phyloP scores from a whole-genome alignment of 2,888 invertebrate species.

The Julus scanicus region DNA sequence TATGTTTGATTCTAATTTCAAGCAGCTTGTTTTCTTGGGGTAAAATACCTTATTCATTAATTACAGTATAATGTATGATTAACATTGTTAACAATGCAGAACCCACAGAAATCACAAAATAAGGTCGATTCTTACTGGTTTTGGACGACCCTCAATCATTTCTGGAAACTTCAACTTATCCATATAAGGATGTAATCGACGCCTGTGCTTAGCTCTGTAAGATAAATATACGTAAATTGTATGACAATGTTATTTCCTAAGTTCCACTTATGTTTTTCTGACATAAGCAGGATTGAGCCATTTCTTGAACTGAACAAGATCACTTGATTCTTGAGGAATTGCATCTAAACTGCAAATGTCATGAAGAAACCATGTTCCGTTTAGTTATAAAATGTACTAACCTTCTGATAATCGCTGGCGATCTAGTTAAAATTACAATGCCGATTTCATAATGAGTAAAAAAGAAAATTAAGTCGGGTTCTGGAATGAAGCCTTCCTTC shows the following conservation, averaged over 20 bases:
- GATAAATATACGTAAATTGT: too few species aligned
- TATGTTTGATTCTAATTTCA: not conserved
- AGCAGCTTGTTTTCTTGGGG: not conserved
- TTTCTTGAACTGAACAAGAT: too few species aligned
- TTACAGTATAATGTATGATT: too few species aligned
- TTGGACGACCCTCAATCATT: slow-evolving; percentile 69
- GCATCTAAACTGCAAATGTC: too few species aligned
- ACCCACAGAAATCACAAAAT: not conserved
- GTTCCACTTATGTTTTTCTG: too few species aligned
- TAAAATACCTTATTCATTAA: slow-evolving; percentile 25
- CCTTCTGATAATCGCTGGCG: slow-evolving; percentile 24
- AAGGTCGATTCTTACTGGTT: slow-evolving; percentile 62
- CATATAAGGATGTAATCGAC: slow-evolving; percentile 73
- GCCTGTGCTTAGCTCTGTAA: slow-evolving; percentile 75
- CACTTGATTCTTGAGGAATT: too few species aligned
- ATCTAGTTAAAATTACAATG: slow-evolving; percentile 15
- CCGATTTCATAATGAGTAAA: slow-evolving; percentile 39
- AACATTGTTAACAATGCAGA: too few species aligned
- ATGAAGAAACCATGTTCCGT: too few species aligned
- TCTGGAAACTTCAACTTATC: slow-evolving; percentile 75
- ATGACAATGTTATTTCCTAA: too few species aligned
- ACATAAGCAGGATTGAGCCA: too few species aligned
- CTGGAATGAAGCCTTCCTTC: slow-evolving; percentile 47
- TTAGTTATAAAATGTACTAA: not conserved
- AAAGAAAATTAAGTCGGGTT: slow-evolving; percentile 41